Evolutionary conservation across 2,113 vertebrate species (phyloP).

Genomic region (Oreochromis spilurus): DNA sequence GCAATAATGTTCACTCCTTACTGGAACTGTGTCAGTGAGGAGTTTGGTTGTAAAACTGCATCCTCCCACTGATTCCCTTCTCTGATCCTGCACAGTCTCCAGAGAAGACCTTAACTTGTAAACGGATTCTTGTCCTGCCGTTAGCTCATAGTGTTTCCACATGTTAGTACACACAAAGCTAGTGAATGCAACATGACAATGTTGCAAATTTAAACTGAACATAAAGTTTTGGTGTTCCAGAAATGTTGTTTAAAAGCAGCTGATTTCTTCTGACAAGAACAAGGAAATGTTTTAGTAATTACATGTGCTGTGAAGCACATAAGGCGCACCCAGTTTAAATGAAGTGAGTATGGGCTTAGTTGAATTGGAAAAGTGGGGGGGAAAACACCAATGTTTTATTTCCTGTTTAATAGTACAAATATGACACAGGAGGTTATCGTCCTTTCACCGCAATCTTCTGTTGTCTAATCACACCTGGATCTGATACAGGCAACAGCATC

Average conservation of each 20-base stretch:
- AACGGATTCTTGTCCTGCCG: rapidly evolving
- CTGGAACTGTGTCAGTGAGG: background rate
- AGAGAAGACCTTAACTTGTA: background rate
- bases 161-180: background rate
- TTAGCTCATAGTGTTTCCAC: background rate
- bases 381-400: background rate
- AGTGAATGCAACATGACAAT: background rate
- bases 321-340: background rate
- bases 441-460: background rate
- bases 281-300: background rate
- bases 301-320: background rate
- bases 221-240: background rate
- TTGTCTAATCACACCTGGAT: background rate
- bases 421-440: background rate
- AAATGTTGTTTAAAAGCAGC: background rate
- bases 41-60: background rate
- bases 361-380: background rate
- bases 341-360: background rate
- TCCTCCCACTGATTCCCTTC: background rate
- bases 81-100: background rate
- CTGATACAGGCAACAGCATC: background rate
- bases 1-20: background rate
- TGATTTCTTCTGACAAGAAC: background rate
- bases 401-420: background rate
- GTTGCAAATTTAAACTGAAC: background rate